A percentile compares a stretch with the other conserved stretches of the same genome.
phyloP scores from a whole-genome alignment of 2,888 invertebrate genomes.

The Nysson spinosus region DNA sequence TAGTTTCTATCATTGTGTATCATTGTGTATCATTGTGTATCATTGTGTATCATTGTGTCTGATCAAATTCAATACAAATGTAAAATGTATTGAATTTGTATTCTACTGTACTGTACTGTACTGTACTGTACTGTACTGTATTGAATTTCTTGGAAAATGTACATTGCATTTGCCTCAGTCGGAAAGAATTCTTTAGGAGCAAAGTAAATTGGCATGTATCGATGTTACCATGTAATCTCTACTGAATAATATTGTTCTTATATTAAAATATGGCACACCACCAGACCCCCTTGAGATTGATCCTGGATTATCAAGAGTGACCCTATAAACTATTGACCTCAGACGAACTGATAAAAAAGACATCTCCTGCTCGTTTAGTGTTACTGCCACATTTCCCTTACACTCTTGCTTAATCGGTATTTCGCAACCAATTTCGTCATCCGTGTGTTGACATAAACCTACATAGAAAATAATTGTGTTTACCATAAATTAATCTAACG shows the following conservation, averaged over 20 bases:
- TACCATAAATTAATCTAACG: constrained; percentile 15
- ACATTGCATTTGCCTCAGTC: too few relatives aligned
- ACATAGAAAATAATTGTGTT: constrained; percentile 34
- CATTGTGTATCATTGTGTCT: too few relatives aligned
- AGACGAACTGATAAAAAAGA: constrained; percentile 51
- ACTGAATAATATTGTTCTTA: constrained; percentile 25
- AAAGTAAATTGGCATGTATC: too few relatives aligned
- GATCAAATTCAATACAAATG: too few relatives aligned
- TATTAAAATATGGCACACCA: constrained; percentile 34
- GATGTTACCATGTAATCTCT: constrained; percentile 1
- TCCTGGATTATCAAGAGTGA: constrained; percentile 62
- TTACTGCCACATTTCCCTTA: constrained; percentile 41
- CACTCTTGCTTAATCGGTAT: constrained; percentile 53
- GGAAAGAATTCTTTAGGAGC: too few relatives aligned
- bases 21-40: too few relatives aligned
- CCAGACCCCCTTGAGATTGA: constrained; percentile 65
- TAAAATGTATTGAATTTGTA: too few relatives aligned
- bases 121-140: too few relatives aligned
- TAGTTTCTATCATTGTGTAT: too few relatives aligned
- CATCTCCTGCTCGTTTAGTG: constrained; percentile 38
- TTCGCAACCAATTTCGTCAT: constrained; percentile 68
- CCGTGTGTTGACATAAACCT: constrained; percentile 25
- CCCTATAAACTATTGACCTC: constrained; percentile 73
- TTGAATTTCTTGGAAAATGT: too few relatives aligned
- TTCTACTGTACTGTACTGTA: too few relatives aligned